Base-by-base conservation (phyloP, 2,888 invertebrate genomes). In the Lacanobia wlatinum region DNA sequence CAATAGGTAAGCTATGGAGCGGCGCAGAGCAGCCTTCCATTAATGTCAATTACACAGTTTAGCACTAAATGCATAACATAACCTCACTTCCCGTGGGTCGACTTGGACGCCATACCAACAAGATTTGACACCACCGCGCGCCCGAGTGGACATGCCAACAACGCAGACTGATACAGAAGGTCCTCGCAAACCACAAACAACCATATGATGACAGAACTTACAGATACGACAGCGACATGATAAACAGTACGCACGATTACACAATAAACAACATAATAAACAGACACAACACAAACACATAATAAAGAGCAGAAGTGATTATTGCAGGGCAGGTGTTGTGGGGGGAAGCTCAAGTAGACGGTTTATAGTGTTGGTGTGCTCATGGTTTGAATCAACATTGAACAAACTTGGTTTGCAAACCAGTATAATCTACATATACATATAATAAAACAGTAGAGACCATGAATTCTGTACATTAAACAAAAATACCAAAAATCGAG, bases 21-120 rank as follows among this genome's bases (percentile, higher is more conserved):
- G 38, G 18, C 38, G 23, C 53, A 34, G 34, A 71, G 23, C 10
- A 23, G 46, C 9, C 43, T 58, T 18, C 28, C 50, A 43, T 66
- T 28, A 40, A 46, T 23, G 28, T 43, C 63, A 65, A 56, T 72
- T 72, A 73, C 46, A 53, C 21, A 16, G 40, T 43, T 78, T 71
- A 71, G 10, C 66, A 62, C 48, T 16, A 23, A n/a, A 21, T 14
- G 46, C 10, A n/a, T n/a, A n/a, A n/a, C n/a, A 34, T 55, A 70
- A 55, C 52, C 48, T 53, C 43, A 67, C 4, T 43, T 43, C 28
- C 53, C 10, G 50, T 14, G n/a, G 12, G 3, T 7, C 55, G 21
- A 53, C 58, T 23, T 7, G 18, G 4, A 4, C 18, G 38, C 34
- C 18, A 38, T 55, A 62, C 23, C 63, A 23, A 62, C 46, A 58